A percentile compares a stretch with the other conserved stretches of the same genome.
These are phyloP conservation scores for Trissonchulus sp. DNA, from an alignment of 2,888 invertebrate genomes.

Conservation along the genomic window DNA sequence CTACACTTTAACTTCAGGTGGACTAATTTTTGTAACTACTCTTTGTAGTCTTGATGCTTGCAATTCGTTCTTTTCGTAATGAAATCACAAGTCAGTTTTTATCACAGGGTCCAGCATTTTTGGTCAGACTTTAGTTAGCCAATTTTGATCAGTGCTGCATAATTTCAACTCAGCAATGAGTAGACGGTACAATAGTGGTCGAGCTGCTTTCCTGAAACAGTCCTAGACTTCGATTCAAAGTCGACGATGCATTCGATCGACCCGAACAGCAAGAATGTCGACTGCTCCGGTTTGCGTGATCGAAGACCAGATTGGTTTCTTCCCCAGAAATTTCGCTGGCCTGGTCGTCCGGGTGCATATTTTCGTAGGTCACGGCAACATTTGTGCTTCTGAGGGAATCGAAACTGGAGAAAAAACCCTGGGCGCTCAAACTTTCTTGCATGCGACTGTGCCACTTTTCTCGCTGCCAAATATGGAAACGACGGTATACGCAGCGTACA, in stretches of 20 bases:
- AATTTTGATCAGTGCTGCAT: too few relatives aligned
- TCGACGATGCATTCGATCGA: background rate
- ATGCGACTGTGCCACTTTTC: conserved; percentile 29
- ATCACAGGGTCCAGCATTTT: too few relatives aligned
- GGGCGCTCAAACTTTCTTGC: conserved; percentile 27
- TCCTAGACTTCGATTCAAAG: background rate
- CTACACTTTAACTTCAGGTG: too few relatives aligned
- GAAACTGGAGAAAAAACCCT: conserved; percentile 30
- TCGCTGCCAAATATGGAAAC: conserved; percentile 33
- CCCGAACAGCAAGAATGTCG: background rate
- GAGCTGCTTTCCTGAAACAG: too few relatives aligned
- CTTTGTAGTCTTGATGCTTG: too few relatives aligned
- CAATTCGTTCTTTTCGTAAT: too few relatives aligned
- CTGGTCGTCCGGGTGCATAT: background rate
- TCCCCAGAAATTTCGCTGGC: background rate
- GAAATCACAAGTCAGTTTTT: too few relatives aligned
- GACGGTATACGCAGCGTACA: conserved; percentile 25
- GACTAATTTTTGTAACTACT: too few relatives aligned
- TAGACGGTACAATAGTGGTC: too few relatives aligned
- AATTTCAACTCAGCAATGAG: too few relatives aligned
- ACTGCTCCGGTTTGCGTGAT: background rate
- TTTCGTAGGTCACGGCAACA: conserved; percentile 24
- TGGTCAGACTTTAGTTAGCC: too few relatives aligned
- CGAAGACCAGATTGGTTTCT: background rate
- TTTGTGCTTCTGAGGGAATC: conserved; percentile 7